Conservation (phyloP, 1,140 invertebrate species). For the Platyscapa corneri region DNA sequence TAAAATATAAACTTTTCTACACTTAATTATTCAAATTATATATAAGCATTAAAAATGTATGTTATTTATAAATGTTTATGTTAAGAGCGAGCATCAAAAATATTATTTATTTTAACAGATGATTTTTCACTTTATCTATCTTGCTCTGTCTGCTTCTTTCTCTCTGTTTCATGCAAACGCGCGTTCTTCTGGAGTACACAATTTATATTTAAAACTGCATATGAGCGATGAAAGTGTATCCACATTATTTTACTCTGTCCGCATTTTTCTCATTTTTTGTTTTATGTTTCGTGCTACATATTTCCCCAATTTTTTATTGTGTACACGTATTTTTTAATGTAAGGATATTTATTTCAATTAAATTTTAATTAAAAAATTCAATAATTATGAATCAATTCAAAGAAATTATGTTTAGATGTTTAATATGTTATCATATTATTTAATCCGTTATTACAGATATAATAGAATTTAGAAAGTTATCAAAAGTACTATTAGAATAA, state of each 20-base stretch:
- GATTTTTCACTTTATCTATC: neutral
- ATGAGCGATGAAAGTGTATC: neutral
- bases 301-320: neutral
- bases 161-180: neutral
- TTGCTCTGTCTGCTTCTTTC: neutral
- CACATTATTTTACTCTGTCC: neutral
- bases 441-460: too few species aligned
- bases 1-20: neutral
- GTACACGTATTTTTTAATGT: too few species aligned
- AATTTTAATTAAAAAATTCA: too few species aligned
- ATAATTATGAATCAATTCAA: too few species aligned
- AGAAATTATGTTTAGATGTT: too few species aligned
- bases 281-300: neutral
- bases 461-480: too few species aligned
- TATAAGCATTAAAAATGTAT: neutral
- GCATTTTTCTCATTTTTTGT: neutral
- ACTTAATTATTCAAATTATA: neutral
- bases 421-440: too few species aligned
- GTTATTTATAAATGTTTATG: neutral
- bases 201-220: constrained; percentile 1
- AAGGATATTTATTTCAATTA: too few species aligned
- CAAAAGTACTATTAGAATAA: too few species aligned
- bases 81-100: neutral
- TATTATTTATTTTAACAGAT: neutral
- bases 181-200: neutral